Conservation (phyloP, 2,113 vertebrate species). For the Amphiprion ocellaris region DNA sequence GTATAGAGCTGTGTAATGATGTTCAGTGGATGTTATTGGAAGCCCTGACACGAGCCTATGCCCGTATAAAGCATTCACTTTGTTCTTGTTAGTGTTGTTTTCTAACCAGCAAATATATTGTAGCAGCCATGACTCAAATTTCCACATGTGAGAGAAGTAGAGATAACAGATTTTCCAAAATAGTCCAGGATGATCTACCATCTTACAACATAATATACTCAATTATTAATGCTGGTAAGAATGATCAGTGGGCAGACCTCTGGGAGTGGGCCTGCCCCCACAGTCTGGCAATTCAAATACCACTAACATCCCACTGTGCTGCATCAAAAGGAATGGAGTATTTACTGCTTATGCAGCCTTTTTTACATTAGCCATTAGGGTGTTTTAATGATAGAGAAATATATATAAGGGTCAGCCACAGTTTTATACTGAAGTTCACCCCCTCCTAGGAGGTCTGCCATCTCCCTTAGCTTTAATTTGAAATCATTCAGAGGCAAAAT, state of each 20-base stretch:
- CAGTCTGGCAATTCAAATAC: slow-evolving; percentile 59
- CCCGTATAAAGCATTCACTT: slow-evolving; percentile 12
- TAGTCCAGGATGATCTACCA: slow-evolving; percentile 13
- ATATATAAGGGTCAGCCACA: slow-evolving; percentile 67
- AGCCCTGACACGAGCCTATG: background rate
- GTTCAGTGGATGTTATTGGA: slow-evolving; percentile 3
- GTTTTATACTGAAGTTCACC: slow-evolving; percentile 42
- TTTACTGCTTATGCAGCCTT: slow-evolving; percentile 64
- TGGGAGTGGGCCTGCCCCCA: slow-evolving; percentile 39
- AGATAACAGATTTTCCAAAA: slow-evolving; percentile 37
- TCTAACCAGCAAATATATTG: slow-evolving; percentile 1
- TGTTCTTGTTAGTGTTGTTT: background rate
- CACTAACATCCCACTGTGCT: slow-evolving; percentile 47
- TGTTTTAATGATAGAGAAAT: slow-evolving; percentile 69
- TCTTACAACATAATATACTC: slow-evolving; percentile 56
- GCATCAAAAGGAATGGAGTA: slow-evolving; percentile 74
- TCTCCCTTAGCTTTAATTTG: slow-evolving; percentile 70
- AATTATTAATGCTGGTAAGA: slow-evolving; percentile 61
- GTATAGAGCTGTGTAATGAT: slow-evolving; percentile 5
- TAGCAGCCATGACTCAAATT: slow-evolving; percentile 1
- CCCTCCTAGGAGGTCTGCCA: slow-evolving; percentile 66
- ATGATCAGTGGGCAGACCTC: slow-evolving; percentile 45
- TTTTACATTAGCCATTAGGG: slow-evolving; percentile 56
- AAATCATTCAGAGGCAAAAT: slow-evolving; percentile 78
- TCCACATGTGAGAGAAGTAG: background rate